phyloP scores from a whole-genome alignment of 1,140 invertebrate genomes.

The Drosophila kohkoa region DNA sequence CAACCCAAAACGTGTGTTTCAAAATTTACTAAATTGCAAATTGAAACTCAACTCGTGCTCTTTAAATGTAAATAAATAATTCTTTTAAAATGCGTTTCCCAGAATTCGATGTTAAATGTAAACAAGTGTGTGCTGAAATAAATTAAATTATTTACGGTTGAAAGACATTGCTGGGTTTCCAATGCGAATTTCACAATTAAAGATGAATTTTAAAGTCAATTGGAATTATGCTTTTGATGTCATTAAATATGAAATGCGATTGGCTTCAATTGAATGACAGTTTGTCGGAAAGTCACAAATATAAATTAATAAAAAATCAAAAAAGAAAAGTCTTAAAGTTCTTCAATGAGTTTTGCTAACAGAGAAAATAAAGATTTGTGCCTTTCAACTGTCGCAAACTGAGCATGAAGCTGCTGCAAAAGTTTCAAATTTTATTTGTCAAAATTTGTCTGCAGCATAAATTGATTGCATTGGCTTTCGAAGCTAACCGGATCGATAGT shows the following conservation, averaged over 20 bases:
- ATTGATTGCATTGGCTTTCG: too few species aligned
- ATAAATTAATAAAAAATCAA: too few species aligned
- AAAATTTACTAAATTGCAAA: not conserved
- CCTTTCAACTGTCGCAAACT: too few species aligned
- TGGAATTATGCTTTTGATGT: not conserved
- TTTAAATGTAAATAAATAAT: not conserved
- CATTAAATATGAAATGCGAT: not conserved
- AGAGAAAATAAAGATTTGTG: too few species aligned
- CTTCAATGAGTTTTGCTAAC: not conserved
- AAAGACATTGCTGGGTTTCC: slow-evolving; percentile 12
- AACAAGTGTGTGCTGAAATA: not conserved
- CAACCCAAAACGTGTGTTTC: too few species aligned
- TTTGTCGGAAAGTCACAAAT: not conserved
- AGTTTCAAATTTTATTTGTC: too few species aligned
- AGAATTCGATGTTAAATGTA: not conserved
- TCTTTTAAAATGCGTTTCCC: not conserved
- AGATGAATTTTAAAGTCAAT: not conserved
- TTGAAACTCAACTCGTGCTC: not conserved
- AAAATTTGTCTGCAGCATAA: too few species aligned
- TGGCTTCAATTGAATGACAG: not conserved
- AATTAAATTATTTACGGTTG: slow-evolving; percentile 10
- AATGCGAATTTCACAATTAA: not conserved
- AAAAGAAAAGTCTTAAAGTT: not conserved
- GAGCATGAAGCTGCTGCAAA: too few species aligned
- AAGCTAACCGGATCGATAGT: too few species aligned